Evolutionary conservation across 2,797 vertebrate species (phyloP), one percentile per base, ranked within the genome.

Genomic region (Sciurus carolinensis): DNA sequence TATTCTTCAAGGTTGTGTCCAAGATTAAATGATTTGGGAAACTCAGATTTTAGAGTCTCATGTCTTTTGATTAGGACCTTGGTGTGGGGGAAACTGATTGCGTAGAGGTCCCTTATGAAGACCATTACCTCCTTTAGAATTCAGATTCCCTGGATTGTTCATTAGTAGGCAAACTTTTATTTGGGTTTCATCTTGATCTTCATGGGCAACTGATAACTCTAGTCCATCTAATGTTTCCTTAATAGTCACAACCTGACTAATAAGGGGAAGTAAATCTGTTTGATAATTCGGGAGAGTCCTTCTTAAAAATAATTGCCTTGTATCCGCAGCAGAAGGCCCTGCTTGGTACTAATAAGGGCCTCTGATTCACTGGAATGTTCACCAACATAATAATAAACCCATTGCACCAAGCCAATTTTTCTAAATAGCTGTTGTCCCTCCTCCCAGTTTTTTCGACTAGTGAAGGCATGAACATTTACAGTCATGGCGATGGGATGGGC

Each of bases 161-260:
- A 30, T 42, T 59, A 18, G 39, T 52, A 67, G 36, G 10, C 64
- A 86, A 90, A 81, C 2, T 30, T 59, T 79, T 67, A 54, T 44
- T 94, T 82, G 24, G 7, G 3, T 73, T 96, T 95, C n/a, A 42
- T 71, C 42, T 87, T 84, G 57, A 95, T 92, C 72, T 81, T 95
- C 72, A 92, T 24, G 52, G 33, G 5, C 3, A 66, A 30, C 66
- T 83, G 33, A 87, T 76, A 94, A 87, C 24, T 76, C 2, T 72
- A 50, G 80, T 71, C 59, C 33, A 84, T 75, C 28, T 80, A 75
- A 3, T 80, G 62, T 14, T 67, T 87, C 30, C 64, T 47, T 83
- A 77, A 72, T 93, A 42, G 24, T 90, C 64, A 39, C 26, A 83
- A 66, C 4, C 47, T 87, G 33, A 33, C 36, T 87, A 75, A 76